phyloP scores from a whole-genome alignment of 2,113 vertebrate species.

The Rana temporaria region DNA sequence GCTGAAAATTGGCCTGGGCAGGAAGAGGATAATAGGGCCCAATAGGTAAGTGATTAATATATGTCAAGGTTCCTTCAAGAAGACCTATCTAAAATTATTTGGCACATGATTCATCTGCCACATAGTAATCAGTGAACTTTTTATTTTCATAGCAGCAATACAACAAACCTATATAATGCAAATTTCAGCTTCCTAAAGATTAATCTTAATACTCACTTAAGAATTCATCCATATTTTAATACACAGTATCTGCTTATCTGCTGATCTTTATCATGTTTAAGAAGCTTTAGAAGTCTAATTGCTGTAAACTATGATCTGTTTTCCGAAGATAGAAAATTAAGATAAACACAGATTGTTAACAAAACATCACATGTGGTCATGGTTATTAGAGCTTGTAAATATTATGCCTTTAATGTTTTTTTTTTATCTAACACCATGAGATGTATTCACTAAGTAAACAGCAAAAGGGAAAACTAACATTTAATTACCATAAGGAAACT shows the following conservation, averaged over 20 bases:
- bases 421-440: slow-evolving; percentile 13
- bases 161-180: neutral
- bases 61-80: no score
- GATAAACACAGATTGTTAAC: slow-evolving; percentile 13
- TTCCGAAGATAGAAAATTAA: slow-evolving; percentile 23
- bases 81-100: no score
- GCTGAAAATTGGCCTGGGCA: no score
- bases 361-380: slow-evolving; percentile 15
- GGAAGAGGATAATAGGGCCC: no score
- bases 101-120: neutral
- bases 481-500: neutral
- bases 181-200: neutral
- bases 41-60: no score
- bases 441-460: slow-evolving; percentile 8
- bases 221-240: slow-evolving; percentile 11
- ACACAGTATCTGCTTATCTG: neutral
- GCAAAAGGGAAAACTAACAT: slow-evolving; percentile 18
- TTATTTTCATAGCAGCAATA: neutral
- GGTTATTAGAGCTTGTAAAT: slow-evolving; percentile 19
- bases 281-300: slow-evolving; percentile 46
- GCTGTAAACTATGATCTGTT: slow-evolving; percentile 18
- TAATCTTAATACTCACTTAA: slow-evolving; percentile 11
- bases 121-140: neutral
- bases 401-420: neutral
- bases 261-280: slow-evolving; percentile 29